Percentiles rank a stretch among this genome's conserved stretches.
phyloP scores from a whole-genome alignment of 2,113 vertebrate species.

The Salvator merianae region DNA sequence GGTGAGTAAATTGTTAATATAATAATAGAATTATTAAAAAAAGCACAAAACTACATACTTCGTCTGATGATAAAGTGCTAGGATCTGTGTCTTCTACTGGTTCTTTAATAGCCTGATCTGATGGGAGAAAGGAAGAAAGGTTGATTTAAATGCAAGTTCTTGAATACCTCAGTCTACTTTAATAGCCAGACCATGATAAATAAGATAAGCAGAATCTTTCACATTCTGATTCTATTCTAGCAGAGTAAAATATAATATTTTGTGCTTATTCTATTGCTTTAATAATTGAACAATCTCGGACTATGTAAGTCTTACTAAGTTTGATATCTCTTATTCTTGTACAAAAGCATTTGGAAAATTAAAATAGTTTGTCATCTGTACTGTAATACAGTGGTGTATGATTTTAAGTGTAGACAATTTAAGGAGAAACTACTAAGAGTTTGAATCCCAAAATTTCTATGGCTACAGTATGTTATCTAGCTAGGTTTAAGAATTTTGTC shows the following conservation, averaged over 20 bases:
- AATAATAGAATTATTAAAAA: neutral
- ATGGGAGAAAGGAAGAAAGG: conserved; percentile 20
- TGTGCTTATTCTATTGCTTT: neutral
- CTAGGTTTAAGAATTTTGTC: neutral
- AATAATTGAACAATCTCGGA: neutral
- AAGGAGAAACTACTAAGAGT: neutral
- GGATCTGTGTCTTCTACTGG: conserved; percentile 96
- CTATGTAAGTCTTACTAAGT: neutral
- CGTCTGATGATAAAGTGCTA: conserved; percentile 85
- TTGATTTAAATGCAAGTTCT: conserved; percentile 8
- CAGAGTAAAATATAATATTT: neutral
- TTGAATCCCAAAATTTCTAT: neutral
- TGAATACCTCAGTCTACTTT: conserved; percentile 12
- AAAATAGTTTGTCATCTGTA: too few relatives aligned
- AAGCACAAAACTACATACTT: conserved; percentile 73
- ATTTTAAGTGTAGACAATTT: too few relatives aligned
- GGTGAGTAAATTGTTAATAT: neutral
- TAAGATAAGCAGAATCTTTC: neutral
- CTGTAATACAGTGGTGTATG: too few relatives aligned
- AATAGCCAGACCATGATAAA: conserved; percentile 18
- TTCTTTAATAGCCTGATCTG: conserved; percentile 82
- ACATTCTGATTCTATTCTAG: neutral
- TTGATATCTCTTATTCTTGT: neutral
- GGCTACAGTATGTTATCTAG: neutral
- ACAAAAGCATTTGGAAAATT: neutral